A percentile compares a stretch with the other conserved stretches of the same genome.
These are phyloP conservation scores for Gallirallus australis DNA, from an alignment of 2,797 vertebrate species.

Conservation along the genomic window DNA sequence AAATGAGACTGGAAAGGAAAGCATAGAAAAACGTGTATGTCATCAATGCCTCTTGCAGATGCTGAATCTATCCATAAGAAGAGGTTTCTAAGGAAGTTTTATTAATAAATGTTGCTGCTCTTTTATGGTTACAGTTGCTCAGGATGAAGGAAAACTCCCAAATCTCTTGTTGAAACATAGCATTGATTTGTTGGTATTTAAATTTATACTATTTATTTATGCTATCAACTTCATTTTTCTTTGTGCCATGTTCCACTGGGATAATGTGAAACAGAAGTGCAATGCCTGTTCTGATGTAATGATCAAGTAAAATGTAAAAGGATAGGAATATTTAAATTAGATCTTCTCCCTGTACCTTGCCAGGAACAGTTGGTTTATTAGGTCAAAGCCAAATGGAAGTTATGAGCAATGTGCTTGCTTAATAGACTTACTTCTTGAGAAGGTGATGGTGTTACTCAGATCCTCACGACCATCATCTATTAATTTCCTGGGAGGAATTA, in stretches of 20 bases:
- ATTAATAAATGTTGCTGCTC: neutral
- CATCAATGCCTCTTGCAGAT: neutral
- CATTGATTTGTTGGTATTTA: neutral
- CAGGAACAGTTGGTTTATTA: neutral
- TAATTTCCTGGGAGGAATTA: neutral
- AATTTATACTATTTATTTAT: neutral
- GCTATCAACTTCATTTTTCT: neutral
- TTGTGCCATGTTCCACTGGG: neutral
- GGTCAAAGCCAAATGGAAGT: neutral
- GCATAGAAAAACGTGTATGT: neutral
- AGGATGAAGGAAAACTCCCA: neutral
- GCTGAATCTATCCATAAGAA: neutral
- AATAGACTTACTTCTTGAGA: neutral
- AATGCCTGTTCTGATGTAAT: neutral
- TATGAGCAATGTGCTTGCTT: neutral
- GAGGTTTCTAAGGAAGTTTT: neutral
- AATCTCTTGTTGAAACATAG: neutral
- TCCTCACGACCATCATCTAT: neutral
- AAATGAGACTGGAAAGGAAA: neutral
- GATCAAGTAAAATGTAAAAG: neutral
- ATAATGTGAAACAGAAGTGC: neutral
- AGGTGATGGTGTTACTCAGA: neutral
- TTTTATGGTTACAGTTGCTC: constrained; percentile 9
- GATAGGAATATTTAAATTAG: neutral
- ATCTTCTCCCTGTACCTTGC: neutral